Percentiles rank a stretch among this genome's conserved stretches.
phyloP scores from a whole-genome alignment of 2,797 vertebrate species.

The Pangasius macronema region DNA sequence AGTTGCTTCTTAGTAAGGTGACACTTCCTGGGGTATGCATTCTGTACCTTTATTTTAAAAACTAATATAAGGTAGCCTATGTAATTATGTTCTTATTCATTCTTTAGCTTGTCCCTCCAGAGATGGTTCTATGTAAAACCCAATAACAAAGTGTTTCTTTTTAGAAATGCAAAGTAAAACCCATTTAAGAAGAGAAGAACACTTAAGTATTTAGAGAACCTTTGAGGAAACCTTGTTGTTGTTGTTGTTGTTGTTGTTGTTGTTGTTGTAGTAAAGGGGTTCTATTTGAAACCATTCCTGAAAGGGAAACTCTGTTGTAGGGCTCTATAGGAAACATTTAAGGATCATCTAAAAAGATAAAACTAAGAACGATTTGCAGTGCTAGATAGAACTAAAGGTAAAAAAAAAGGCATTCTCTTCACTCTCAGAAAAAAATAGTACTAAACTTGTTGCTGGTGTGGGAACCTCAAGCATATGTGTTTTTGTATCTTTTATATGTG shows the following conservation, averaged over 20 bases:
- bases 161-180: neutral
- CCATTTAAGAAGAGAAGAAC: neutral
- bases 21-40: neutral
- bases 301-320: neutral
- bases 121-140: neutral
- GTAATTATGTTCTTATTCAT: neutral
- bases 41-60: neutral
- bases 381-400: neutral
- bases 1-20: neutral
- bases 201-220: neutral
- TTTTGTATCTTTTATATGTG: neutral
- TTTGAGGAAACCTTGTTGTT: neutral
- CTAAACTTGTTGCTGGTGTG: neutral
- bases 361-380: neutral
- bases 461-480: neutral
- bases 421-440: neutral
- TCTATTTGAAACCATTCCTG: neutral
- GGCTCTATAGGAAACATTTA: neutral
- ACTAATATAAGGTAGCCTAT: too few relatives aligned
- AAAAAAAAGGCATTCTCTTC: neutral
- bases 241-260: neutral
- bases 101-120: neutral
- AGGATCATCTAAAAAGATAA: neutral
- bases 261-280: neutral
- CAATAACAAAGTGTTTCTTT: neutral